phyloP scores from a whole-genome alignment of 2,888 invertebrate genomes.

The Agriopis aurantiaria region DNA sequence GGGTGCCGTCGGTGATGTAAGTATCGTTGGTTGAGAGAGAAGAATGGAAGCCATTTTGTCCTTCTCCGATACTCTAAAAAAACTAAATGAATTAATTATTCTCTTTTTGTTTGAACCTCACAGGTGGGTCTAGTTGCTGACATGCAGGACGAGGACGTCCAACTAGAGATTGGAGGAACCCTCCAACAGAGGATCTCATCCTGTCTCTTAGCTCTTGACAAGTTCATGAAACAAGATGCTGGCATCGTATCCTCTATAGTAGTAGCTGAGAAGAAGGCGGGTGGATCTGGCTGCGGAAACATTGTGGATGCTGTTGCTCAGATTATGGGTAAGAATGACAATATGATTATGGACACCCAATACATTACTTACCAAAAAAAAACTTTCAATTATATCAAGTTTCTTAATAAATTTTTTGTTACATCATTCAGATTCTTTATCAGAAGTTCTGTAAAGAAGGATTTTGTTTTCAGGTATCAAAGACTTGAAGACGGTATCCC shows the following conservation, averaged over 20 bases:
- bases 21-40: constrained; percentile 51
- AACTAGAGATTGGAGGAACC: constrained; percentile 92
- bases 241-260: constrained; percentile 94
- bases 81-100: not conserved
- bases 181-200: constrained; percentile 94
- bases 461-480: constrained; percentile 81
- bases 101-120: not conserved
- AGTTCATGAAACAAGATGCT: constrained; percentile 89
- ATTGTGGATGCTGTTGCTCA: constrained; percentile 91
- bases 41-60: no score
- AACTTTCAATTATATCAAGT: not conserved
- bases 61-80: not conserved
- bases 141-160: constrained; percentile 89
- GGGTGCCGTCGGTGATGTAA: constrained; percentile 97
- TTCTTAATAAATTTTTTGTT: not conserved
- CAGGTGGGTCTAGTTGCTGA: constrained; percentile 93
- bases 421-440: not conserved
- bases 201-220: constrained; percentile 91
- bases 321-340: constrained; percentile 83
- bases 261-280: constrained; percentile 92
- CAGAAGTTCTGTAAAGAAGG: not conserved
- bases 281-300: constrained; percentile 87
- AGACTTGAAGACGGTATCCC: constrained; percentile 90
- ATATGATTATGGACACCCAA: not conserved
- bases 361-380: not conserved